Percentiles rank a stretch among this genome's conserved stretches.
Conservation (phyloP, 2,113 vertebrate species). For the Larimichthys polyactis region DNA sequence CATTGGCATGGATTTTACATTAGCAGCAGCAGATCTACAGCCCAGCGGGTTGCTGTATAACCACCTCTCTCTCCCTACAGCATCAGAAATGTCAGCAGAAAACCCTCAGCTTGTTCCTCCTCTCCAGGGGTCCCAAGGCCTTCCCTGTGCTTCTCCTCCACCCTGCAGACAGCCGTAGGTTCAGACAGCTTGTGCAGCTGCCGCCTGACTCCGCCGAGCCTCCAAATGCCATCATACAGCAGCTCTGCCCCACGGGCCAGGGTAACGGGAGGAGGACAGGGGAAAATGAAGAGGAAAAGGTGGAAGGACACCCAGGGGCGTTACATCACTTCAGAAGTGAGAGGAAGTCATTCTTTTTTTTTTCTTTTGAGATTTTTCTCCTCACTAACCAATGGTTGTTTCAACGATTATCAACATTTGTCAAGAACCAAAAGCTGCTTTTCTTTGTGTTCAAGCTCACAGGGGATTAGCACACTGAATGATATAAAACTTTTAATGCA, state of each 20-base stretch:
- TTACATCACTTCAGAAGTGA: neutral
- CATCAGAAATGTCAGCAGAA: constrained; percentile 60
- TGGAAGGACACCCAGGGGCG: constrained; percentile 27
- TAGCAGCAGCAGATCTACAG: constrained; percentile 8
- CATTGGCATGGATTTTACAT: neutral
- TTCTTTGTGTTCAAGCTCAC: too few relatives aligned
- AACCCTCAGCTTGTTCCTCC: constrained; percentile 31
- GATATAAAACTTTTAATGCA: too few relatives aligned
- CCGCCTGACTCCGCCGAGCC: constrained; percentile 31
- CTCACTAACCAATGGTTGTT: too few relatives aligned
- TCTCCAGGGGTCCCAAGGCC: constrained; percentile 56
- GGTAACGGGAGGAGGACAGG: constrained; percentile 16
- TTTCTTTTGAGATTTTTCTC: neutral
- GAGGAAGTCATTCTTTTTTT: neutral
- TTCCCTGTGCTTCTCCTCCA: constrained; percentile 20
- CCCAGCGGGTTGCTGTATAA: constrained; percentile 7
- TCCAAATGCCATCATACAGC: constrained; percentile 73
- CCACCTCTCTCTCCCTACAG: constrained; percentile 38
- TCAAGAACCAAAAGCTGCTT: too few relatives aligned
- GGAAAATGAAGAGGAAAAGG: constrained; percentile 48
- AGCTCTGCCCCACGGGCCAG: constrained; percentile 60
- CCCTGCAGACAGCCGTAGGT: constrained; percentile 47
- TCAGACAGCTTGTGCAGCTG: constrained; percentile 49
- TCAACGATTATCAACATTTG: too few relatives aligned
- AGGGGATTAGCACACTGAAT: too few relatives aligned